Base-by-base conservation (phyloP, 30 jellyfish, hydroid and myxozoan species). In the Aurelia aurita region DNA sequence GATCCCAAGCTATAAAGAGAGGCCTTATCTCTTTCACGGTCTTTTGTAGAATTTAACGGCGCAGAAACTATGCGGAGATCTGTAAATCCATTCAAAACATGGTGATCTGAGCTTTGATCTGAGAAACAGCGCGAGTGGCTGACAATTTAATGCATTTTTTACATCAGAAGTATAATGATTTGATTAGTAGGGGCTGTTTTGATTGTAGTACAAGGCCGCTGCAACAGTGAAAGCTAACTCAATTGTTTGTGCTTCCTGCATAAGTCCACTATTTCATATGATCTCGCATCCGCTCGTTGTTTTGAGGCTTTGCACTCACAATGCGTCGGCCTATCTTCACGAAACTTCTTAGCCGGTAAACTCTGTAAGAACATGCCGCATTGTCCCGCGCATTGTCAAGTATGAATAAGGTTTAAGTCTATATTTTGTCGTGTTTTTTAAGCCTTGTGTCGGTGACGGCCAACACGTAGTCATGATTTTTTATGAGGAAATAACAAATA, bases 391-490 rank as follows among this genome's bases (percentile, higher is more conserved):
- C 51, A 4, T 39, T 13, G 79, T 45, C 16, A 43, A 54, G 78
- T 58, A 60, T 60, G 45, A 58, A 26, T 35, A 43, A 39, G 51
- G 16, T 8, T 72, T 63, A 72, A 47, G 79, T 26, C 70, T 43
- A 58, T 77, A 45, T 59, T 77, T 43, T 77, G 71, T 63, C 70
- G 77, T 22, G 71, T 77, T 51, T 58, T 76, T 77, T 72, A 77
- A 18, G 79, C 78, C 26, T n/a, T 23, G 69, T 77, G 88, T 58
- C 88, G 88, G 88, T 72, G 71, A 77, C 46, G 62, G 88, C 70
- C 39, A 77, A 60, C 79, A 23, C 39, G 72, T 77, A 60, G 51
- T 54, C 79, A 77, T 60, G 79, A 60, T 35, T 59, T 55, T 61
- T 61, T 15, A 20, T 28, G 49, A 77, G 79, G 78, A 58, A 77